Base-by-base conservation (phyloP, 2,797 vertebrate genomes). In the Chromis chromis region DNA sequence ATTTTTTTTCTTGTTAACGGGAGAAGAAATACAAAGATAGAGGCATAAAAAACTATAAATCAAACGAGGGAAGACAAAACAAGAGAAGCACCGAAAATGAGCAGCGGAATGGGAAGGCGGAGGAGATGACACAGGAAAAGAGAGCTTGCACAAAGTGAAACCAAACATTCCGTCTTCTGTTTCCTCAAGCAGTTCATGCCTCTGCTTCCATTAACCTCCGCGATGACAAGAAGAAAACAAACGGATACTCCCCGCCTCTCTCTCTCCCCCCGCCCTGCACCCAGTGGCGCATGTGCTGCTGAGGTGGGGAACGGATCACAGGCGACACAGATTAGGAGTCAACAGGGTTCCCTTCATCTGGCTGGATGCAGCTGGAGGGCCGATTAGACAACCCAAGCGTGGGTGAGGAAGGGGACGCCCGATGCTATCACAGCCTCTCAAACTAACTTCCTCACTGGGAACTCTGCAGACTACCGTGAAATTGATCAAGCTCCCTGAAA, bases 261-360 rank as follows among this genome's bases (percentile, higher is more conserved):
- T 64, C 52, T 21, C n/a, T n/a, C n/a, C 25, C 25, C 25, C 25
- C 25, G 25, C 21, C 60, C 74, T 54, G 70, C 79, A 61, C 74
- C 78, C 81, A 83, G 75, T 70, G 72, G 83, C 16, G 65, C 31
- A 63, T 61, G 67, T 75, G 70, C 79, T 72, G 80, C 83, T 4
- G 88, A 85, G 87, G 78, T 91, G 82, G 82, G 78, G 89, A 82
- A 86, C 54, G 84, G 89, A 89, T 93, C 88, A 91, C 55, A 78
- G 84, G 78, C 72, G 72, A 83, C 84, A 86, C 90, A 90, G 90
- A 91, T 91, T 88, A 88, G 84, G 86, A 91, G 89, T 92, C 89
- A 85, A 86, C 88, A 86, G 86, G 89, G 86, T 88, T 85, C 83
- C 85, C 83, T 84, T 89, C 91, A 86, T 88, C 80, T 88, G 85